A percentile compares a stretch with the other conserved stretches of the same genome.
Evolutionary conservation across 2,113 vertebrate genomes (phyloP).

Genomic region (Furnarius figulus): DNA sequence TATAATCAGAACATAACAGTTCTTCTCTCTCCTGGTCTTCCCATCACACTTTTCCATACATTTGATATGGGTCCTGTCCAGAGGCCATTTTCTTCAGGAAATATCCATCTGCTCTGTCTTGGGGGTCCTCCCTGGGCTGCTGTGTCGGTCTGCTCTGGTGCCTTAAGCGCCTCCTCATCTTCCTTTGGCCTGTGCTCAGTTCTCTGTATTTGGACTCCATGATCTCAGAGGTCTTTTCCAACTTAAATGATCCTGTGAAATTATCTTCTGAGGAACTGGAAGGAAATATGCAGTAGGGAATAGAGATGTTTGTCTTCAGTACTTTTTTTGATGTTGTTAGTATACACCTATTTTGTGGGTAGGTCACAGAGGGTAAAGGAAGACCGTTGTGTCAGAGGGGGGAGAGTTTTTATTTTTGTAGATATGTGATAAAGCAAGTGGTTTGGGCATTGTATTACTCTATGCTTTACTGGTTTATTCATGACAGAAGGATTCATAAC

Average conservation of each 20-base stretch:
- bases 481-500: neutral
- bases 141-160: fast-evolving
- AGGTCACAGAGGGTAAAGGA: neutral
- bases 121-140: neutral
- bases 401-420: neutral
- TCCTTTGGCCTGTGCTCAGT: fast-evolving
- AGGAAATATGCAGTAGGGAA: neutral
- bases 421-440: neutral
- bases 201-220: fast-evolving
- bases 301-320: neutral
- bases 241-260: neutral
- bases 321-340: neutral
- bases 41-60: neutral
- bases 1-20: neutral
- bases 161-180: neutral
- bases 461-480: neutral
- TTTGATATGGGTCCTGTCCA: neutral
- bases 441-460: neutral
- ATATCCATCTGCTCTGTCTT: fast-evolving
- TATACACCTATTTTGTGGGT: neutral
- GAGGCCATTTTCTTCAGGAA: neutral
- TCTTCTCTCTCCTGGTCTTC: neutral
- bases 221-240: neutral
- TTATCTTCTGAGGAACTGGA: neutral
- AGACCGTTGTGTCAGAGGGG: neutral